Base-by-base conservation (phyloP, 2,113 vertebrate species). In the Crypturellus undulatus region DNA sequence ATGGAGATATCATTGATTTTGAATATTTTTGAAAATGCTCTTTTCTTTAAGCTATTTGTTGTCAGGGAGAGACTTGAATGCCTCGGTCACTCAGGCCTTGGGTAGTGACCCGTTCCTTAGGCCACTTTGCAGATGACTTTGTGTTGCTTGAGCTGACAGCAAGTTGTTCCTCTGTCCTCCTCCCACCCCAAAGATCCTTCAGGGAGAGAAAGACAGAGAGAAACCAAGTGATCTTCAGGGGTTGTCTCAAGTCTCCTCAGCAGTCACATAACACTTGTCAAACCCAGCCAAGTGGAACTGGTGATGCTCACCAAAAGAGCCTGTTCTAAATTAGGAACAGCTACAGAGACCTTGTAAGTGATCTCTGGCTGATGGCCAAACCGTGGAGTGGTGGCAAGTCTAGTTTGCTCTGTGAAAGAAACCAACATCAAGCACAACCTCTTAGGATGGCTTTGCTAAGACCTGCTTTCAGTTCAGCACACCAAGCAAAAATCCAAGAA, bases 281-380 rank as follows among this genome's bases (percentile, higher is more conserved):
- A 62, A 95, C 65, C 32, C 93, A 95, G 70, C 94, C 85, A 36
- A 96, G 94, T 72, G 92, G 93, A 97, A 95, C 93, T 62, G 90
- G 85, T 90, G 90, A 73, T 79, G 49, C 73, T 93, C 85, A 65
- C 58, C 73, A 90, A 69, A 96, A 87, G 9, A 87, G 26, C 58
- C 52, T 90, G 87, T 72, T 95, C 65, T 94, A 94, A 93, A 97
- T 94, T 93, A 89, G 83, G 26, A 22, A 75, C 58, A 90, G 77
- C 63, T 72, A 70, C 30, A 76, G 40, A 49, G 89, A 85, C 21
- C 84, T 89, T n/a, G 73, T 92, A 84, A 91, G 81, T 82, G 79
- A 90, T 63, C 6, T 5, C 63, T 76, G 75, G 12, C 1, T 30
- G 51, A 36, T 49, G 49, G 95, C 54, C 70, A 43, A 60, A 58